phyloP scores from a whole-genome alignment of 1,140 invertebrate species.

The Drusus annulatus region DNA sequence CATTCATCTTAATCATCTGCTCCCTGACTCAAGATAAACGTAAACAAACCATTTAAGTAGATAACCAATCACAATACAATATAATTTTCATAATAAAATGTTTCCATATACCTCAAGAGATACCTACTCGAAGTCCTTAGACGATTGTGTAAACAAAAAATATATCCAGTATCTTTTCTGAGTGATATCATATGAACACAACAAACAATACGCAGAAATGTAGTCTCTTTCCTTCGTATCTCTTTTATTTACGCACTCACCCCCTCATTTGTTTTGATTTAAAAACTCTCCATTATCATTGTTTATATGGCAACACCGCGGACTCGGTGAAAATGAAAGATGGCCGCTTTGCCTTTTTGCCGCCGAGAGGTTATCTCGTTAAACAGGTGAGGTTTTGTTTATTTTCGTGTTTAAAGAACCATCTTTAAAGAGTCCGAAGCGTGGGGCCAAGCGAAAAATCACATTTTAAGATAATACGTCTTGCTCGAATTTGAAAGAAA shows the following conservation, averaged over 20 bases:
- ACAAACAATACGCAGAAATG: no score
- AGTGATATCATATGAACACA: no score
- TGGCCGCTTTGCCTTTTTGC: conserved; percentile 13
- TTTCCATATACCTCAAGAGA: no score
- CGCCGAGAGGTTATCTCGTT: conserved; percentile 31
- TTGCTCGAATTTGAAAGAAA: conserved; percentile 10
- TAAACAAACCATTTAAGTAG: no score
- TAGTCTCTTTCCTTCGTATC: no score
- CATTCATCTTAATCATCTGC: not conserved
- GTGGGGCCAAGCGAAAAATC: not conserved
- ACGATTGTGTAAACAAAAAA: no score
- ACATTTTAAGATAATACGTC: conserved; percentile 12
- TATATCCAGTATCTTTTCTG: no score
- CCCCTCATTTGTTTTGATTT: conserved; percentile 6
- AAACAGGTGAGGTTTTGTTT: conserved; percentile 34
- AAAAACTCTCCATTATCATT: not conserved
- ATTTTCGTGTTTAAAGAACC: conserved; percentile 29
- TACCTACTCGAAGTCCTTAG: no score
- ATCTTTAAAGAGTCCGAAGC: not conserved
- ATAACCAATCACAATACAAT: no score
- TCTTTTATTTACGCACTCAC: no score
- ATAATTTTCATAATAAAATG: no score
- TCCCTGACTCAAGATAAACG: no score
- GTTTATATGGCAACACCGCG: conserved; percentile 14
- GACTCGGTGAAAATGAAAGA: conserved; percentile 24